These are phyloP conservation scores for Todus mexicanus DNA, from an alignment of 2,797 vertebrate genomes.

Conservation along the genomic window DNA sequence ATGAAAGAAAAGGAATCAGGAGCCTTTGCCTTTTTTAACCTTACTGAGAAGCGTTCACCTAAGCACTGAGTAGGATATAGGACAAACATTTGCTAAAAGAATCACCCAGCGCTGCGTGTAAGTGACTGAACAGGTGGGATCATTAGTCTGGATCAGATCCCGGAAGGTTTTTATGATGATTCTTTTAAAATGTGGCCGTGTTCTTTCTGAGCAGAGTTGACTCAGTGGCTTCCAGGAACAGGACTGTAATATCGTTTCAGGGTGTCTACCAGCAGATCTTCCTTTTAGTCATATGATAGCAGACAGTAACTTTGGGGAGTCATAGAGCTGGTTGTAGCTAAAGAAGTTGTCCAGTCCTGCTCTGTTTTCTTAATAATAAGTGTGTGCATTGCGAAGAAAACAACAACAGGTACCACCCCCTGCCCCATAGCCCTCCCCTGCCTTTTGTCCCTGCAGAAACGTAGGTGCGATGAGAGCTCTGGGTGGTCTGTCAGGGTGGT, in stretches of 20 bases:
- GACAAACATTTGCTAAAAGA: background rate
- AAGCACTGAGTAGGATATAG: background rate
- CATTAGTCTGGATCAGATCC: slow-evolving; percentile 50
- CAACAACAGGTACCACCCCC: background rate
- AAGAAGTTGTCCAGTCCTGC: background rate
- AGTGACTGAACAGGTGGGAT: slow-evolving; percentile 46
- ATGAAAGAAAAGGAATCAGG: background rate
- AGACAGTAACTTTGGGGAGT: background rate
- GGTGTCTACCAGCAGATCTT: background rate
- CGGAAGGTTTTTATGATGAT: slow-evolving; percentile 40
- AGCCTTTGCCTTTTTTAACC: background rate
- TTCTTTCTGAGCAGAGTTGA: slow-evolving; percentile 56
- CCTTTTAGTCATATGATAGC: background rate
- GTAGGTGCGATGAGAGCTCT: background rate
- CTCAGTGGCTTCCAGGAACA: slow-evolving; percentile 40
- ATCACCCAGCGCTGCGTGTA: background rate
- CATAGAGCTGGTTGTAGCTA: background rate
- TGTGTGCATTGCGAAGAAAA: background rate
- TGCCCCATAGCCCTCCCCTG: background rate
- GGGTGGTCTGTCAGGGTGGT: background rate
- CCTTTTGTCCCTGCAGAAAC: background rate
- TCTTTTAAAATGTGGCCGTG: slow-evolving; percentile 22
- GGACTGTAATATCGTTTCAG: background rate
- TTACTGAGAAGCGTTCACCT: background rate
- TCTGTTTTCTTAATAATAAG: slow-evolving; percentile 27